A percentile compares a stretch with the other conserved stretches of the same genome.
Evolutionary conservation across 2,797 vertebrate species (phyloP).

Genomic region (Chrosomus eos): DNA sequence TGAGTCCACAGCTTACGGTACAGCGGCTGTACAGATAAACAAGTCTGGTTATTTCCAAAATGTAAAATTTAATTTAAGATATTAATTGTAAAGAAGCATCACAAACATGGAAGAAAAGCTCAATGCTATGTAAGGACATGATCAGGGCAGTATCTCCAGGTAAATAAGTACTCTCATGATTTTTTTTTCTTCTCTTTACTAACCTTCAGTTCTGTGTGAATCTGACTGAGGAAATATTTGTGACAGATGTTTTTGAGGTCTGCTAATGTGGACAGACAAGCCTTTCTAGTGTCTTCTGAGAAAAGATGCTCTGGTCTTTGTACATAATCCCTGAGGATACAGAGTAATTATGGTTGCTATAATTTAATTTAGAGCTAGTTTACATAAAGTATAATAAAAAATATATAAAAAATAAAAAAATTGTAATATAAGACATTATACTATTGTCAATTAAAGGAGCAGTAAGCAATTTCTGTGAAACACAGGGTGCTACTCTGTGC

Average conservation of each 20-base stretch:
- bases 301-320: constrained; percentile 61
- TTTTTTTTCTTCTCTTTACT: not conserved
- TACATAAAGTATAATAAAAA: not conserved
- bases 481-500: not conserved
- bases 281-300: constrained; percentile 48
- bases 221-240: constrained; percentile 72
- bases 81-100: not conserved
- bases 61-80: not conserved
- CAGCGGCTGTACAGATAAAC: constrained; percentile 57
- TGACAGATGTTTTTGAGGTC: constrained; percentile 77
- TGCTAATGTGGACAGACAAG: constrained; percentile 63
- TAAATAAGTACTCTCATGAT: not conserved
- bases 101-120: not conserved
- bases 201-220: constrained; percentile 79
- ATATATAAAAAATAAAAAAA: not conserved
- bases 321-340: constrained; percentile 73
- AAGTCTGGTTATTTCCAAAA: not conserved
- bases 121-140: not conserved
- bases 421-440: not conserved
- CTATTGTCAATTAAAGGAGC: not conserved
- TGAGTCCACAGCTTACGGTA: constrained; percentile 66
- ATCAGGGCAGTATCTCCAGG: not conserved
- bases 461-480: not conserved
- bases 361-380: not conserved
- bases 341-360: not conserved